Evolutionary conservation across 2,113 vertebrate genomes (phyloP).

Genomic region (Clarias batrachus): DNA sequence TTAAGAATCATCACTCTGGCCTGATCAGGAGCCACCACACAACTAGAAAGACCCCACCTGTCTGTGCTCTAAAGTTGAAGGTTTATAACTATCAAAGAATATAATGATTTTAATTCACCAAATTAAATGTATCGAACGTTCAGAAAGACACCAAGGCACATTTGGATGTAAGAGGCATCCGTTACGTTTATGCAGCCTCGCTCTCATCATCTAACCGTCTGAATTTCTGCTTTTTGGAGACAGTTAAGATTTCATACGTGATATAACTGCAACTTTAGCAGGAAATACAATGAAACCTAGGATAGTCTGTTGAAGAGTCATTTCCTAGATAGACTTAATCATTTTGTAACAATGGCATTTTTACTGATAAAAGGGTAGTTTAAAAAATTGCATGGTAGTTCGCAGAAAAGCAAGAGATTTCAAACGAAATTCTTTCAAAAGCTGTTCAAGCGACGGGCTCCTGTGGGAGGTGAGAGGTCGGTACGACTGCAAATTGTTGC

Average conservation of each 20-base stretch:
- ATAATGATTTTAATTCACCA: background rate
- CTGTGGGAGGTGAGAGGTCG: background rate
- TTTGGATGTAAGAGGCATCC: too few species aligned
- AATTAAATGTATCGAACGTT: background rate
- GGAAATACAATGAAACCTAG: background rate
- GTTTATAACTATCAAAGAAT: background rate
- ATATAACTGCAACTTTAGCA: slow-evolving; percentile 5
- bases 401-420: background rate
- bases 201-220: background rate
- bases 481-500: background rate
- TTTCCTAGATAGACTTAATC: slow-evolving; percentile 22
- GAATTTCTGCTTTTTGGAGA: slow-evolving; percentile 8
- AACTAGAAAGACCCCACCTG: background rate
- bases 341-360: slow-evolving; percentile 13
- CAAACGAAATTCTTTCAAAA: background rate
- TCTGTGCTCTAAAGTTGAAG: background rate
- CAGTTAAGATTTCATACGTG: background rate
- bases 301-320: slow-evolving; percentile 13
- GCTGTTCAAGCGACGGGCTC: background rate
- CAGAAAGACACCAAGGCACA: background rate
- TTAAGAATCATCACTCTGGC: background rate
- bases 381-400: background rate
- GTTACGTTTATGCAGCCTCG: background rate
- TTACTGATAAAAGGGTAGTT: background rate
- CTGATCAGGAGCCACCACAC: background rate